Evolutionary conservation across 2,113 vertebrate species (phyloP).

Genomic region (Chloropsis hardwickii): DNA sequence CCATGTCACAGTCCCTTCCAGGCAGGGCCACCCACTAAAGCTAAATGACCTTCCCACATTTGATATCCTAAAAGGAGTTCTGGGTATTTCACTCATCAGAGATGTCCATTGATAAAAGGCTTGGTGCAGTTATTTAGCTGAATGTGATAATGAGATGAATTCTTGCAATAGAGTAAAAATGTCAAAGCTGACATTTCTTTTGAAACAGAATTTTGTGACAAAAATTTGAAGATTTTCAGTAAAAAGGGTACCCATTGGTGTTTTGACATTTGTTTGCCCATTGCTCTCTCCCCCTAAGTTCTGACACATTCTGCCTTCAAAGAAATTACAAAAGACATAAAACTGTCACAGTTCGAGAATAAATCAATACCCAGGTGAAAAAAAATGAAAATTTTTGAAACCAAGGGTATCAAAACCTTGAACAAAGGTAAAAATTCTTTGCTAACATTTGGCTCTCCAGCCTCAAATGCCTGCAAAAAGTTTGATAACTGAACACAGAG

Average conservation of each 20-base stretch:
- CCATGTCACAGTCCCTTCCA: neutral
- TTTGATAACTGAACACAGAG: slow-evolving; percentile 16
- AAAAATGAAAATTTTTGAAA: neutral
- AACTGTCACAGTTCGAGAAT: neutral
- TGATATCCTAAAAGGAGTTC: neutral
- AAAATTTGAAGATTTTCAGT: neutral
- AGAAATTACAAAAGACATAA: neutral
- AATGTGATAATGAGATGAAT: neutral
- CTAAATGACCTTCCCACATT: neutral
- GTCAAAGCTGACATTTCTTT: neutral
- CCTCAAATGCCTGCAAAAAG: neutral
- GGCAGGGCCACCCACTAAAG: fast-evolving
- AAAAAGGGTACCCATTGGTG: neutral
- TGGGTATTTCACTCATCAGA: neutral
- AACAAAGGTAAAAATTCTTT: neutral
- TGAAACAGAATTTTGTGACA: neutral
- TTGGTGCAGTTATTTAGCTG: neutral
- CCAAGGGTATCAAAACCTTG: neutral
- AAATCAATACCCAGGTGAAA: neutral
- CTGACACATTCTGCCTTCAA: neutral
- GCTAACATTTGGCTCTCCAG: neutral
- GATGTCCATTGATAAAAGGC: neutral
- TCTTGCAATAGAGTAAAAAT: neutral
- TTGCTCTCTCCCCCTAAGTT: neutral
- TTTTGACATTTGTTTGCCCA: neutral